These are phyloP conservation scores for Baryphthengus martii DNA, from an alignment of 2,113 vertebrate species.

Conservation along the genomic window DNA sequence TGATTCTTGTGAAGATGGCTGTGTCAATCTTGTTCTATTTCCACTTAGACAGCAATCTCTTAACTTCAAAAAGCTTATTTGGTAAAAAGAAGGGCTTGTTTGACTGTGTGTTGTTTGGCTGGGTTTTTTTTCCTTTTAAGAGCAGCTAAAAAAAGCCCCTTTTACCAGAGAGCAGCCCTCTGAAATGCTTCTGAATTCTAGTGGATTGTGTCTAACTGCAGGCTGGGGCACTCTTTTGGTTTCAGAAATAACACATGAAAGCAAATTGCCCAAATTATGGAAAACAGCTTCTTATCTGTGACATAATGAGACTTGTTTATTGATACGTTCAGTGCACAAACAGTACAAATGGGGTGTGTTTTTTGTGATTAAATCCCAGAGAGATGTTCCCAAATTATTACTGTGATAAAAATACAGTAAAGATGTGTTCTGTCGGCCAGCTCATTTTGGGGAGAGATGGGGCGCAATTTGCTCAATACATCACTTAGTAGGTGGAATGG, in stretches of 20 bases:
- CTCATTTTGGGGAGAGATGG: not conserved
- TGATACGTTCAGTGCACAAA: not conserved
- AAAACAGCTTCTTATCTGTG: not conserved
- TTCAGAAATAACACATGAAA: not conserved
- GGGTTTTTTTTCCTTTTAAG: not conserved
- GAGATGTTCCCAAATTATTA: not conserved
- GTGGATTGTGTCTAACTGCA: not conserved
- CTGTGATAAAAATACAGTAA: not conserved
- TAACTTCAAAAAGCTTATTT: not conserved
- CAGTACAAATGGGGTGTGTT: not conserved
- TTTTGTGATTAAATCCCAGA: not conserved
- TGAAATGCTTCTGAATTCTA: not conserved
- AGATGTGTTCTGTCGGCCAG: not conserved
- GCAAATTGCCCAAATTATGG: not conserved
- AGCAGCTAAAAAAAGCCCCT: not conserved
- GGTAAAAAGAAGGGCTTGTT: not conserved
- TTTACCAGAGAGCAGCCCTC: not conserved
- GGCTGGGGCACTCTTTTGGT: not conserved
- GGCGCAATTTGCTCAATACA: not conserved
- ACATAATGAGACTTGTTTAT: not conserved
- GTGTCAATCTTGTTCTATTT: not conserved
- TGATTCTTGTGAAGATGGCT: not conserved
- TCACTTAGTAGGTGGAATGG: not conserved
- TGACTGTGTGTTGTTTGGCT: not conserved
- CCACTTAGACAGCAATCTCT: not conserved